Evolutionary conservation across 2,888 invertebrate genomes (phyloP), one percentile per base, ranked within the genome.

Genomic region (Villa cingulata): DNA sequence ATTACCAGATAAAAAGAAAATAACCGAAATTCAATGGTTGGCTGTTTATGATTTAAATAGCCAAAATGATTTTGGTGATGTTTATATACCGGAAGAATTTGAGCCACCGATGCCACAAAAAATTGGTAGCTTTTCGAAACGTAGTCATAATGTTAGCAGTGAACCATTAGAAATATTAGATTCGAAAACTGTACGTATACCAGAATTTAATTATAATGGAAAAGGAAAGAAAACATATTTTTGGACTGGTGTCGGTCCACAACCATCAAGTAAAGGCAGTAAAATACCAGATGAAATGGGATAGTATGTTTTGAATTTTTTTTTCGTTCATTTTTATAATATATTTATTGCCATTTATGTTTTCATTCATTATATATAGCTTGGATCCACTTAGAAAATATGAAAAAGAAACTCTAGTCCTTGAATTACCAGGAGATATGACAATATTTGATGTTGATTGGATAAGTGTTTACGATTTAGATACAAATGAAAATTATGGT

Each of bases 271-370:
- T 40, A 81, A 83, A 58, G 92, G 91, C 1, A 72, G 71, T 55
- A 84, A 82, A 70, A 80, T 92, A 52, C 89, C 91, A 1, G 89
- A 92, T 66, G 91, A 92, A 68, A 78, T 83, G 58, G 92, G 92
- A 74, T 92, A 90, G 90, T 91, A 70, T 83, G 88, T 78, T 43
- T 2, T 12, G 16, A 36, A 15, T 17, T 19, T 39, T 34, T 20
- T 34, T 46, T 10, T 37, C 4, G 3, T 34, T 34, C 3, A 9
- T 4, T 15, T 15, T 34, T 14, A 34, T 27, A n/a, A n/a, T n/a
- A n/a, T n/a, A n/a, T n/a, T n/a, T n/a, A n/a, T n/a, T 38, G 12
- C 4, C 16, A 37, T 47, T n/a, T n/a, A n/a, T n/a, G n/a, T n/a
- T n/a, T n/a, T n/a, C n/a, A n/a, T n/a, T n/a, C n/a, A 37, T 17